A percentile compares a stretch with the other conserved stretches of the same genome.
Evolutionary conservation across 1,140 invertebrate species (phyloP).

Genomic region (Drosophila burlai): DNA sequence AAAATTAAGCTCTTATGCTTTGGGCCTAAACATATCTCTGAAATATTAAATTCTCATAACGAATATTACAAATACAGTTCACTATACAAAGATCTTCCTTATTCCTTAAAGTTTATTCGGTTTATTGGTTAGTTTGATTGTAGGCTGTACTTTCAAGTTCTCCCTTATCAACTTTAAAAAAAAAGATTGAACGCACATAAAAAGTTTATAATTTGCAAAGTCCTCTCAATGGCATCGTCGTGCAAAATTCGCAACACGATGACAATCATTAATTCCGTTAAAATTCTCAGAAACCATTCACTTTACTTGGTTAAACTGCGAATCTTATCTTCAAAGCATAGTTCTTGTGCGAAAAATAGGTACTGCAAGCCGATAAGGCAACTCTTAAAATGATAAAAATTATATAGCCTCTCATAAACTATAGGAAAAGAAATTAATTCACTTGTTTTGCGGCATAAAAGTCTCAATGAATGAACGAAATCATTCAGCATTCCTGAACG

Average conservation of each 20-base stretch:
- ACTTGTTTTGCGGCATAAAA: constrained; percentile 2
- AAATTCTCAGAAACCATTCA: constrained; percentile 8
- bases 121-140: not conserved
- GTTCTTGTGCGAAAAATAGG: constrained; percentile 4
- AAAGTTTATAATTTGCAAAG: constrained; percentile 3
- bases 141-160: not conserved
- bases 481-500: constrained; percentile 23
- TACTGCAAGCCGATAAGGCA: not conserved
- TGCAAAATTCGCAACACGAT: not conserved
- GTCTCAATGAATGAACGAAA: constrained; percentile 16
- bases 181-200: not conserved
- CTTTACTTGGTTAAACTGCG: constrained; percentile 4
- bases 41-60: not conserved
- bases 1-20: not conserved
- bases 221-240: too few species aligned
- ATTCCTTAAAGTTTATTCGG: not conserved
- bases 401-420: not conserved
- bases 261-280: not conserved
- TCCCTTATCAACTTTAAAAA: not conserved
- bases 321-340: constrained; percentile 13
- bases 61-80: not conserved
- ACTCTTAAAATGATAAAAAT: not conserved
- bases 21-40: too few species aligned
- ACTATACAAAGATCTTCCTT: not conserved
- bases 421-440: not conserved